Evolutionary conservation across 2,888 invertebrate genomes (phyloP).

Genomic region (Orthonychiurus folsomi): DNA sequence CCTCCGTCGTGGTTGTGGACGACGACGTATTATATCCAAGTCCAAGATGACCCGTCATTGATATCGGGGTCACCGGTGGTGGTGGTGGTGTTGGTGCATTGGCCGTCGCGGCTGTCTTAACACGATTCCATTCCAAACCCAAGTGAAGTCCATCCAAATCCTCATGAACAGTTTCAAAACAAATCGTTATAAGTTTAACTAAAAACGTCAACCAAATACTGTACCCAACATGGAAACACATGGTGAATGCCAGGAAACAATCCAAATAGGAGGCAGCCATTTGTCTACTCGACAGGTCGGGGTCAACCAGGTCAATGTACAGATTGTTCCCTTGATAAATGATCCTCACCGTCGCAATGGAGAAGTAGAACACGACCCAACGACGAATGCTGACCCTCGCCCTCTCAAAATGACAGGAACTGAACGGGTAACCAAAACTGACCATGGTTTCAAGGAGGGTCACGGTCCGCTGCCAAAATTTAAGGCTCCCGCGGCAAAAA

Average conservation of each 20-base stretch:
- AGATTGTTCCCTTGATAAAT: not conserved
- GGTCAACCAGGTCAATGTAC: not conserved
- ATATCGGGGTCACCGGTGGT: too few species aligned
- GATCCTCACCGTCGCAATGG: not conserved
- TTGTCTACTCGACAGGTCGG: not conserved
- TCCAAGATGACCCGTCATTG: too few species aligned
- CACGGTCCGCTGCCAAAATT: conserved; percentile 7
- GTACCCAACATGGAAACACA: conserved; percentile 11
- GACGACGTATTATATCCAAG: not conserved
- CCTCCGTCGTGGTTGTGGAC: too few species aligned
- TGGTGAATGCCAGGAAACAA: not conserved
- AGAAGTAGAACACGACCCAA: not conserved
- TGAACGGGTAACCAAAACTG: conserved; percentile 1
- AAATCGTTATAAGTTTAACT: not conserved
- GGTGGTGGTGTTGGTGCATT: not conserved
- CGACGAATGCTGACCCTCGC: not conserved
- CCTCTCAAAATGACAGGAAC: not conserved
- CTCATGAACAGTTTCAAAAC: conserved; percentile 6
- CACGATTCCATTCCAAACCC: not conserved
- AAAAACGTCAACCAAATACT: conserved; percentile 7
- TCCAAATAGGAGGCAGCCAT: not conserved
- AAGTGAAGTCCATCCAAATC: conserved; percentile 3
- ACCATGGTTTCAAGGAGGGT: not conserved
- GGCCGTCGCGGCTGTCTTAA: not conserved
- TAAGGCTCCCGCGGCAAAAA: not conserved